Evolutionary conservation across 2,888 invertebrate genomes (phyloP).

Genomic region (Agelastica alni): DNA sequence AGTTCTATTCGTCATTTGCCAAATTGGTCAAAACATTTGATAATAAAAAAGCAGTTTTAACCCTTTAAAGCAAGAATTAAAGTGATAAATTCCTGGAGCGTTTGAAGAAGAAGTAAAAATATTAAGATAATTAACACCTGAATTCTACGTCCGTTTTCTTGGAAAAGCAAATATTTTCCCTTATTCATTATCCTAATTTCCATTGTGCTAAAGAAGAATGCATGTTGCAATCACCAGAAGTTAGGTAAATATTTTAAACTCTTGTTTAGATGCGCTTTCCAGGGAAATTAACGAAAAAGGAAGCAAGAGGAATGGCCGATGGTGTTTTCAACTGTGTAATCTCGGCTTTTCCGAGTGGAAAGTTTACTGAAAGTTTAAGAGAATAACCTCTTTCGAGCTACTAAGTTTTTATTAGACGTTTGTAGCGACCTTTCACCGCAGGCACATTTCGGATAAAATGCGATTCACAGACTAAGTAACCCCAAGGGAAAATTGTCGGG

Average conservation of each 20-base stretch:
- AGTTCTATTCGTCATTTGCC: too few relatives aligned
- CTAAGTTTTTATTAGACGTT: slow-evolving; percentile 32
- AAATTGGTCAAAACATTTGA: too few relatives aligned
- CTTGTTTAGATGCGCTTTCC: slow-evolving; percentile 16
- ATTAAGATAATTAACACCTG: too few relatives aligned
- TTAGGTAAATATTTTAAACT: slow-evolving; percentile 22
- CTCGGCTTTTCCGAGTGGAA: slow-evolving; percentile 30
- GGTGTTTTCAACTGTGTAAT: slow-evolving; percentile 31
- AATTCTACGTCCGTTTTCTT: too few relatives aligned
- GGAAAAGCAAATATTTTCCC: too few relatives aligned
- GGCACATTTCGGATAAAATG: slow-evolving; percentile 26
- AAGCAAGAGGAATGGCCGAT: slow-evolving; percentile 16
- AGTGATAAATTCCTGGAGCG: too few relatives aligned
- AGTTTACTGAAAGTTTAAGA: slow-evolving; percentile 29
- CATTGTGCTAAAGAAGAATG: too few relatives aligned
- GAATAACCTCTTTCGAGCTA: slow-evolving; percentile 29
- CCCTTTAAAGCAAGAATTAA: too few relatives aligned
- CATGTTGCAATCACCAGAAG: slow-evolving; percentile 6
- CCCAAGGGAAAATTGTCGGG: slow-evolving; percentile 15
- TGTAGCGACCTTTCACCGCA: slow-evolving; percentile 28
- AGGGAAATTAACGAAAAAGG: slow-evolving; percentile 19
- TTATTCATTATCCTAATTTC: too few relatives aligned
- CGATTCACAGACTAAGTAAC: slow-evolving; percentile 16
- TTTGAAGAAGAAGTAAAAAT: too few relatives aligned
- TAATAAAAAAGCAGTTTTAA: too few relatives aligned